These are phyloP conservation scores for Meandrina meandrites DNA, from an alignment of 92 coral and sea anemone species.

Conservation along the genomic window DNA sequence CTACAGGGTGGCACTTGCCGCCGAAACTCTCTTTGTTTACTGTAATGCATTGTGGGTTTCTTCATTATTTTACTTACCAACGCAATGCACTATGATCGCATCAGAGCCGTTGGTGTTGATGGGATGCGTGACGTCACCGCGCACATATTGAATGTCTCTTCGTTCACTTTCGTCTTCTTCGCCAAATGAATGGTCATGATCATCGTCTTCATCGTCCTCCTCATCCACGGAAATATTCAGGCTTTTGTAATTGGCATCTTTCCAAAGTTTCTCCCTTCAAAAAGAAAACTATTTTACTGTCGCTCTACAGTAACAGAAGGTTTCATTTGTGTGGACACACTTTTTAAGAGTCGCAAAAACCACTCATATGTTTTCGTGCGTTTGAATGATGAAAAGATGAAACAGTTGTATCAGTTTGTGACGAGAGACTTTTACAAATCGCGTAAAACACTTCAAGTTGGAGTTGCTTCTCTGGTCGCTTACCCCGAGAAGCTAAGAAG, in stretches of 20 bases:
- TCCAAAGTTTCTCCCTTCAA: conserved; percentile 74
- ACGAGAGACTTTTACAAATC: no score
- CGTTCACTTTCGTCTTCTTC: conserved; percentile 39
- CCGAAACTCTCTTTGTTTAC: background rate
- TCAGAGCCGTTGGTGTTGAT: conserved; percentile 61
- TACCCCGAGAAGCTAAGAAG: no score
- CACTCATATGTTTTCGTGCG: no score
- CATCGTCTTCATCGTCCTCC: conserved; percentile 57
- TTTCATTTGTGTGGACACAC: no score
- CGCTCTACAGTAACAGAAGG: no score
- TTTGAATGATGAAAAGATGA: no score
- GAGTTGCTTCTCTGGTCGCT: no score
- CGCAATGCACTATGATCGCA: conserved; percentile 89
- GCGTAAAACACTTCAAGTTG: no score
- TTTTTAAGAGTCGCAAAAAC: no score
- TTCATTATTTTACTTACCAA: conserved; percentile 57
- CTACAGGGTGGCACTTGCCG: background rate
- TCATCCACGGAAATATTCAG: conserved; percentile 53
- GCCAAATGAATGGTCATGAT: conserved; percentile 37
- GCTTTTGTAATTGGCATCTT: conserved; percentile 72
- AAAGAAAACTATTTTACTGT: background rate
- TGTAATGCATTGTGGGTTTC: background rate
- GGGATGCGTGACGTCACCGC: conserved; percentile 93
- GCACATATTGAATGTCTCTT: conserved; percentile 75
- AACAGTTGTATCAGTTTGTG: no score